These are phyloP conservation scores for Sardinella longiceps DNA, from an alignment of 2,797 vertebrate genomes.

Conservation along the genomic window DNA sequence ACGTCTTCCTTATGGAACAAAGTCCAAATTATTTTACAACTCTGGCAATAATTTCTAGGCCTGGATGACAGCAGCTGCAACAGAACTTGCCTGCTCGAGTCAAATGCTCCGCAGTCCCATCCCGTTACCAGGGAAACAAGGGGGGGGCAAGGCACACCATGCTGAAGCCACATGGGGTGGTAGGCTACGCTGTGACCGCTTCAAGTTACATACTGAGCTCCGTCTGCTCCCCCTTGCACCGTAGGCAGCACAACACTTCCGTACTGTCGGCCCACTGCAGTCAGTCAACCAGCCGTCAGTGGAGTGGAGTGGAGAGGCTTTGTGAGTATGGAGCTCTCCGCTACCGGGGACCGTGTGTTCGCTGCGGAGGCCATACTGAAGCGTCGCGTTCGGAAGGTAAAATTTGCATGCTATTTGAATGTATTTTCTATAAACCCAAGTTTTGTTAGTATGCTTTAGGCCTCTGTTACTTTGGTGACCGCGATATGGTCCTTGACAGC, in stretches of 20 bases:
- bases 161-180: neutral
- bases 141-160: neutral
- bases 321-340: constrained; percentile 83
- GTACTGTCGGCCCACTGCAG: neutral
- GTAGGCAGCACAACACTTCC: constrained; percentile 3
- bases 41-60: constrained; percentile 15
- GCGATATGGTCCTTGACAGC: neutral
- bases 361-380: constrained; percentile 86
- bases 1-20: neutral
- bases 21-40: constrained; percentile 12
- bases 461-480: neutral
- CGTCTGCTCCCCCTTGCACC: neutral
- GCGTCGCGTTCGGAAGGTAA: constrained; percentile 80
- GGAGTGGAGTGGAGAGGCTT: neutral
- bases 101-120: neutral
- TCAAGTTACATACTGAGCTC: constrained; percentile 10
- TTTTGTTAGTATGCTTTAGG: neutral
- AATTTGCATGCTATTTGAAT: constrained; percentile 1
- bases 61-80: neutral
- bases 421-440: neutral
- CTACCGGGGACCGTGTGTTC: constrained; percentile 84
- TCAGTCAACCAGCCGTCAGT: neutral
- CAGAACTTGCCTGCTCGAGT: neutral
- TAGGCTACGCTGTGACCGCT: neutral
- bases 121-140: neutral